Evolutionary conservation across 2,113 vertebrate genomes (phyloP).

Genomic region (Numida meleagris): DNA sequence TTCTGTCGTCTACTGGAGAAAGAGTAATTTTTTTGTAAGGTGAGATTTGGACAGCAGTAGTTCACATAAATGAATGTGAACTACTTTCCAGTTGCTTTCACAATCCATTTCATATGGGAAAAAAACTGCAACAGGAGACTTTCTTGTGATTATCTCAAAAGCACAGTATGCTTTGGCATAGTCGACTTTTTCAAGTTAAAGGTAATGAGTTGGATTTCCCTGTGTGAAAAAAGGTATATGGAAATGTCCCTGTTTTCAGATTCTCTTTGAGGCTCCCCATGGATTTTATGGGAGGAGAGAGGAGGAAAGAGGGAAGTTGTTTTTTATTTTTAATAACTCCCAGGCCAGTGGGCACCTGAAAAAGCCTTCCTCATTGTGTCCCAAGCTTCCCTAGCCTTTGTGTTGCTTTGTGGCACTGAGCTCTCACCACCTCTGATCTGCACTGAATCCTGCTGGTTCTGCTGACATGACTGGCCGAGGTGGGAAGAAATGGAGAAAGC

Average conservation of each 20-base stretch:
- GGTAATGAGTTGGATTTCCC: slow-evolving; percentile 19
- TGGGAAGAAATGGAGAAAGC: not conserved
- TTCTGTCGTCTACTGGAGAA: not conserved
- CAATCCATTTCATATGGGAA: not conserved
- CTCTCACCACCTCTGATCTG: not conserved
- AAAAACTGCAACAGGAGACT: not conserved
- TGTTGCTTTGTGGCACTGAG: not conserved
- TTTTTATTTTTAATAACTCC: slow-evolving; percentile 22
- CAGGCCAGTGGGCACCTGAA: not conserved
- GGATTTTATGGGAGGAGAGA: slow-evolving; percentile 18
- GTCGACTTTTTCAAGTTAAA: not conserved
- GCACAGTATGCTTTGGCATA: not conserved
- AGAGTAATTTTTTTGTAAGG: not conserved
- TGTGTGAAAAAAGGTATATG: slow-evolving; percentile 4
- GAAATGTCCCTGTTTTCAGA: slow-evolving; percentile 12
- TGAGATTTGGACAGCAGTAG: slow-evolving; percentile 10
- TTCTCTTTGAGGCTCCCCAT: not conserved
- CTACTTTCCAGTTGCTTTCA: slow-evolving; percentile 38
- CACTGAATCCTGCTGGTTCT: not conserved
- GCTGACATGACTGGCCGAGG: not conserved
- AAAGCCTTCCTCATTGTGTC: not conserved
- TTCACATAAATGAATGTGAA: not conserved
- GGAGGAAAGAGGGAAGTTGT: not conserved
- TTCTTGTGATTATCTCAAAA: slow-evolving; percentile 28
- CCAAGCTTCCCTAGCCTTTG: not conserved